Evolutionary conservation across 1,140 invertebrate species (phyloP).

Genomic region (Aricia agestis): DNA sequence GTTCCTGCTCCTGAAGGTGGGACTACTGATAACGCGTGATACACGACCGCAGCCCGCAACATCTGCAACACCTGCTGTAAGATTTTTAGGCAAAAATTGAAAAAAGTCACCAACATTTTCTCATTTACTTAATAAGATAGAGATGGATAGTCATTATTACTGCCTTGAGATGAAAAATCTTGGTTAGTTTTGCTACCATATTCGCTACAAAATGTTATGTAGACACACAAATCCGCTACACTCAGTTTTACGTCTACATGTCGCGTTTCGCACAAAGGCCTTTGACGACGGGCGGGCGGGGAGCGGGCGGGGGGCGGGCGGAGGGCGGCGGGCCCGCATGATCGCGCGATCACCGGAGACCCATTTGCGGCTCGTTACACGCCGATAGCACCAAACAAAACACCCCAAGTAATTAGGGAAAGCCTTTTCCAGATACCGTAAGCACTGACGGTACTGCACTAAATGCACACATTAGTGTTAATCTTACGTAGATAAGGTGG

Average conservation of each 20-base stretch:
- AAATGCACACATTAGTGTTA: constrained; percentile 17
- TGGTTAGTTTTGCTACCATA: too few relatives aligned
- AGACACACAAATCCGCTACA: constrained; percentile 28
- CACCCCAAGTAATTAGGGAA: constrained; percentile 74
- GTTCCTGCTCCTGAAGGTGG: too few relatives aligned
- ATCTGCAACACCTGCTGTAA: too few relatives aligned
- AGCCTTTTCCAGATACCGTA: constrained; percentile 73
- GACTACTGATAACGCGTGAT: too few relatives aligned
- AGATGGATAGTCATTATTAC: too few relatives aligned
- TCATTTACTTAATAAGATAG: too few relatives aligned
- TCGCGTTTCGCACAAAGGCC: constrained; percentile 64
- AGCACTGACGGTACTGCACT: constrained; percentile 43
- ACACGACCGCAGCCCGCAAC: too few relatives aligned
- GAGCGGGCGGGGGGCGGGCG: constrained; percentile 40
- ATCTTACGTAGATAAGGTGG: too few relatives aligned
- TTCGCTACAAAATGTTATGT: too few relatives aligned
- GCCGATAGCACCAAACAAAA: constrained; percentile 74
- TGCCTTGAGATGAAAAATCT: too few relatives aligned
- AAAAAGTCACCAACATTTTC: too few relatives aligned
- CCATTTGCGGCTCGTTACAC: constrained; percentile 73
- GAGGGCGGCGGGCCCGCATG: constrained; percentile 68
- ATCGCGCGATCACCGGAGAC: constrained; percentile 67
- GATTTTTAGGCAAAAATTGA: too few relatives aligned
- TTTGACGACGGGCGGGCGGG: constrained; percentile 55
- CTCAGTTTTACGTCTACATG: constrained; percentile 27